Base-by-base conservation (phyloP, 92 coral and sea anemone species). In the Zoanthus gigantus region DNA sequence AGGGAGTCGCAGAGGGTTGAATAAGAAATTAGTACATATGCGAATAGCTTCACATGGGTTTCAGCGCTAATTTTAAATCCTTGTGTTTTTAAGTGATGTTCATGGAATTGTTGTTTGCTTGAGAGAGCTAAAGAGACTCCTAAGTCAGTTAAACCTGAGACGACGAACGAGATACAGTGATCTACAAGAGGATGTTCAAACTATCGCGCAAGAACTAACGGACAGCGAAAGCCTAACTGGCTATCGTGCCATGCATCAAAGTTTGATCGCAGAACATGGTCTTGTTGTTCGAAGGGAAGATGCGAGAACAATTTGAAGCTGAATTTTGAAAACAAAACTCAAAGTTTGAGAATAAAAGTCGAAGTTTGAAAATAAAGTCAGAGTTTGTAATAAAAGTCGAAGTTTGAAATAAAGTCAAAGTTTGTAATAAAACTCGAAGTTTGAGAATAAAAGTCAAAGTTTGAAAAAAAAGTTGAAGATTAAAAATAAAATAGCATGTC, bases 211-310 rank as follows among this genome's bases (percentile, higher is more conserved):
- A 47, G 84, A 87, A 52, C 58, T 87, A 37, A 63, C 58, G 76
- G 87, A 77, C 23, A 73, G 74, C 88, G 63, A 88, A 71, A 76
- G 65, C 79, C 31, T 15, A 23, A 66, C 23, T 29, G 88, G 88
- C 82, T 88, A 82, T 47, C 68, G 91, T 52, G 86, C 74, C 54
- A 88, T 82, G 88, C 89, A 86, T 86, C 89, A 77, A 71, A 68
- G 23, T 47, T 67, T 86, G 44, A 63, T 76, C 11, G 77, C 56
- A 9, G 12, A 28, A 74, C 83, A 86, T 60, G 84, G 82, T 48
- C 68, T 58, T 12, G 79, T 53, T 37, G 77, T 87, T 76, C 63
- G 79, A 53, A 77, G 90, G 66, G 79, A 87, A 67, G 79, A 72
- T 52, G 85, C 63, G 32, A 87, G 85, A 77, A 37, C 61, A 14